Conservation (phyloP, 2,113 vertebrate species). For the Emydura subglobosa region DNA sequence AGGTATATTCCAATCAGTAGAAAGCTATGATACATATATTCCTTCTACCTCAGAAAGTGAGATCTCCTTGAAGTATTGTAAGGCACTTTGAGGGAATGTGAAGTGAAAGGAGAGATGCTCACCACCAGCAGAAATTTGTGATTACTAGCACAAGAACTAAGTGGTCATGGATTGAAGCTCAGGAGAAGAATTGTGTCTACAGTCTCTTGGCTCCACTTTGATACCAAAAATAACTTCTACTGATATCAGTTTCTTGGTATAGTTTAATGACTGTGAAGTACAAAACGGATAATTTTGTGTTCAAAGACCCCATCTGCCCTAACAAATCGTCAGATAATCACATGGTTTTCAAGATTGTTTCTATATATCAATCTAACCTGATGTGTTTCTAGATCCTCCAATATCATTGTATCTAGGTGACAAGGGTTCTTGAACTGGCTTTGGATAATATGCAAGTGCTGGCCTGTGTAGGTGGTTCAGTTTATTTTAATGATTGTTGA, state of each 20-base stretch:
- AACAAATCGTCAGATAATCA: background rate
- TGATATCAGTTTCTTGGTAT: background rate
- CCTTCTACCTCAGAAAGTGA: background rate
- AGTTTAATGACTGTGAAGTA: background rate
- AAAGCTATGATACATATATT: background rate
- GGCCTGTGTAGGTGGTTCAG: background rate
- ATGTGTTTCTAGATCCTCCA: background rate
- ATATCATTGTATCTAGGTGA: background rate
- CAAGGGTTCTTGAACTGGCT: background rate
- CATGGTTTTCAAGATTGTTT: background rate
- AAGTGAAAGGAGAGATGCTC: background rate
- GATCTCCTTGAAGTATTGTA: background rate
- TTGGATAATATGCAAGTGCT: background rate
- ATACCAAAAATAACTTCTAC: background rate
- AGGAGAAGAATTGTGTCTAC: rapidly evolving
- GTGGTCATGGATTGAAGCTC: background rate
- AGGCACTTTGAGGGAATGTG: background rate
- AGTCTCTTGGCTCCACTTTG: background rate
- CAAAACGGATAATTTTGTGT: background rate
- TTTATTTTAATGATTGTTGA: background rate
- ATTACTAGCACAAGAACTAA: background rate
- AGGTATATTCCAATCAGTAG: background rate
- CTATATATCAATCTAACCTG: background rate
- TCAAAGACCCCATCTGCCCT: background rate
- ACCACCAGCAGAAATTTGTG: background rate